phyloP scores from a whole-genome alignment of 2,113 vertebrate species.

The Leptodactylus fuscus region DNA sequence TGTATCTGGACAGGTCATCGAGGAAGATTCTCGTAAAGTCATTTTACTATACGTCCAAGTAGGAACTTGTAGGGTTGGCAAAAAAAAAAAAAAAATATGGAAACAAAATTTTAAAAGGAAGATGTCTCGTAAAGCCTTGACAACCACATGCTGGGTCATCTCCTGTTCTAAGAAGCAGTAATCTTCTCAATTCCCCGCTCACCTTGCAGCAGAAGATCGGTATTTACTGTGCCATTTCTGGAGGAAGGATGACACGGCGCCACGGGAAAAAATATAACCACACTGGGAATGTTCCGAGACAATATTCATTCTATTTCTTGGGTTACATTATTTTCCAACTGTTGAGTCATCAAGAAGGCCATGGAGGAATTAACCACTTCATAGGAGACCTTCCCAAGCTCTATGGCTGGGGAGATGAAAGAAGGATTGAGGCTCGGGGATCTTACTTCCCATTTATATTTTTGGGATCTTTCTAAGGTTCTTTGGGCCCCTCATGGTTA shows the following conservation, averaged over 20 bases:
- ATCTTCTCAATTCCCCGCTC: slow-evolving; percentile 42
- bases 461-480: no score
- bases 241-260: not conserved
- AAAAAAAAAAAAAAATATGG: not conserved
- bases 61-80: not conserved
- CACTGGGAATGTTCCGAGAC: not conserved
- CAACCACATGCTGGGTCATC: slow-evolving; percentile 25
- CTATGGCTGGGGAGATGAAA: not conserved
- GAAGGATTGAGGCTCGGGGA: no score
- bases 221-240: slow-evolving; percentile 33
- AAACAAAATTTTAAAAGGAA: slow-evolving; percentile 15
- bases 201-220: slow-evolving; percentile 26
- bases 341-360: not conserved
- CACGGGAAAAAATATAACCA: slow-evolving; percentile 1
- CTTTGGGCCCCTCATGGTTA: no score
- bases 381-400: not conserved
- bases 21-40: not conserved
- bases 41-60: not conserved
- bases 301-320: not conserved
- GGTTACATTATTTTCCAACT: slow-evolving; percentile 12
- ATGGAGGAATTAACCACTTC: not conserved
- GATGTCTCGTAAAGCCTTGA: slow-evolving; percentile 45
- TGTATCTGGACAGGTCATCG: not conserved
- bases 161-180: slow-evolving; percentile 39
- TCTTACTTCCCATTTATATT: no score